These are phyloP conservation scores for Brenthis daphne DNA, from an alignment of 2,888 invertebrate genomes.

Conservation along the genomic window DNA sequence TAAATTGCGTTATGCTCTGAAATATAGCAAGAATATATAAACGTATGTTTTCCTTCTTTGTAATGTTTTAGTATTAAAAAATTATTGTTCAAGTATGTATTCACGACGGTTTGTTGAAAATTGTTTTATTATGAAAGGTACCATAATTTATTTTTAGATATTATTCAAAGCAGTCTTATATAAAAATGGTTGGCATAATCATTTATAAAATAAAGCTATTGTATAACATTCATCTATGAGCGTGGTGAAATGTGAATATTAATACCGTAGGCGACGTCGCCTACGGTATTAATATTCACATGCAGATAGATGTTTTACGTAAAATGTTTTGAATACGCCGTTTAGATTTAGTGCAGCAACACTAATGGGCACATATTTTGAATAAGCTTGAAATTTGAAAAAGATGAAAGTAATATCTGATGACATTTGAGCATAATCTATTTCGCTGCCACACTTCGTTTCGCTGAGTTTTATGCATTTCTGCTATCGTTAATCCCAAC, in stretches of 20 bases:
- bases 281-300: too few species aligned
- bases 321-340: too few species aligned
- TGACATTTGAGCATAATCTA: slow-evolving; percentile 45
- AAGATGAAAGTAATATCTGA: slow-evolving; percentile 33
- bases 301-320: too few species aligned
- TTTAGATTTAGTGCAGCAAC: background rate
- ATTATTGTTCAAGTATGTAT: slow-evolving; percentile 39
- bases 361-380: background rate
- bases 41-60: slow-evolving; percentile 37
- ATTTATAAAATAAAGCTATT: too few species aligned
- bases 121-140: slow-evolving; percentile 25
- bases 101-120: slow-evolving; percentile 31
- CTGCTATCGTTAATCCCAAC: slow-evolving; percentile 46
- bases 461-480: slow-evolving; percentile 44
- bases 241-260: too few species aligned
- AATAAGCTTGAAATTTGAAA: slow-evolving; percentile 1
- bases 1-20: slow-evolving; percentile 55
- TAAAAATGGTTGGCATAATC: too few species aligned
- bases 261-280: too few species aligned
- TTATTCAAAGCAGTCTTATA: background rate
- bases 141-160: slow-evolving; percentile 26
- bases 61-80: slow-evolving; percentile 37
- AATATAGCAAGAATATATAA: slow-evolving; percentile 39
- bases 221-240: too few species aligned
- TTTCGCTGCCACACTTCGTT: slow-evolving; percentile 42